phyloP scores from a whole-genome alignment of 2,888 invertebrate genomes.

The Drosophila tanythrix region DNA sequence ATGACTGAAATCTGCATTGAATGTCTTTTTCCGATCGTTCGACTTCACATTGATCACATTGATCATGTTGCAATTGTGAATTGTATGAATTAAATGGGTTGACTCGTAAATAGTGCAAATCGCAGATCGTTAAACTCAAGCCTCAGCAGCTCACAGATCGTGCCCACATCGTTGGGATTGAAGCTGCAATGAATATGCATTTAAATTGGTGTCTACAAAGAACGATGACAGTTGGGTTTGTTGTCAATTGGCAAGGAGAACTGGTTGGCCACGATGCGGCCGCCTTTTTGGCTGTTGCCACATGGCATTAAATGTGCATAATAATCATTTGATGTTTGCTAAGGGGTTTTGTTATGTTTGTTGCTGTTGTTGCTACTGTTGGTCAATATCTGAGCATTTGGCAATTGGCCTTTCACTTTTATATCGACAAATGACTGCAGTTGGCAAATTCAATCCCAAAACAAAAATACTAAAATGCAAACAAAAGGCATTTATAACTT shows the following conservation, averaged over 20 bases:
- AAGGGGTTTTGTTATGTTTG: constrained; percentile 12
- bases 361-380: constrained; percentile 17
- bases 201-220: constrained; percentile 40
- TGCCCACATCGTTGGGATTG: constrained; percentile 61
- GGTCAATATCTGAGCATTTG: constrained; percentile 65
- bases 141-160: constrained; percentile 47
- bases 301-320: constrained; percentile 53
- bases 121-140: constrained; percentile 18
- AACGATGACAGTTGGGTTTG: constrained; percentile 33
- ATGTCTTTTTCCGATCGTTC: constrained; percentile 8
- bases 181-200: constrained; percentile 41
- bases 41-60: background rate
- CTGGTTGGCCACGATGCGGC: constrained; percentile 45
- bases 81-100: constrained; percentile 13
- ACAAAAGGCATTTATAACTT: constrained; percentile 31
- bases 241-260: constrained; percentile 39
- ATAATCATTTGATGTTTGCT: constrained; percentile 51
- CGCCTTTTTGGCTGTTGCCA: constrained; percentile 47
- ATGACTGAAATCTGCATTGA: constrained; percentile 3
- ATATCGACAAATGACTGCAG: constrained; percentile 72
- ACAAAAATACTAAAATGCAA: constrained; percentile 11
- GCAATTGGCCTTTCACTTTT: constrained; percentile 77
- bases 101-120: constrained; percentile 19
- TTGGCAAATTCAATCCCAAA: constrained; percentile 44
- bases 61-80: constrained; percentile 26